Percentiles rank a stretch among this genome's conserved stretches.
phyloP scores from a whole-genome alignment of 2,888 invertebrate species.

The Drosophila sordidapex region DNA sequence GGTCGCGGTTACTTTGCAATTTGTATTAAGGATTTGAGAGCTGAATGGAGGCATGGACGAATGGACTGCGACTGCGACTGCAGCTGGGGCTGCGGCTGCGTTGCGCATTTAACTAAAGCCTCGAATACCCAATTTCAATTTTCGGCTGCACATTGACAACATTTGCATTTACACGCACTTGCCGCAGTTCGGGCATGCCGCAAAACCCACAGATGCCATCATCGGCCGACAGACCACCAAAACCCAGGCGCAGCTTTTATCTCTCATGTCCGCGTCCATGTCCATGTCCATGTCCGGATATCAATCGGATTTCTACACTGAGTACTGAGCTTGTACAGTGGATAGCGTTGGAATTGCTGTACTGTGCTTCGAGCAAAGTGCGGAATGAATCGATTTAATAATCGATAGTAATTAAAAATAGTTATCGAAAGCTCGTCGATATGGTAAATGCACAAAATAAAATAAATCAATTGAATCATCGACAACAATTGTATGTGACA shows the following conservation, averaged over 20 bases:
- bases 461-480: neutral
- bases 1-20: slow-evolving; percentile 83
- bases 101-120: slow-evolving; percentile 65
- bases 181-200: slow-evolving; percentile 67
- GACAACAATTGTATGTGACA: neutral
- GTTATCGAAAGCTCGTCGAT: neutral
- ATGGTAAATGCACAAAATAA: neutral
- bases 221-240: slow-evolving; percentile 12
- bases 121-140: slow-evolving; percentile 63
- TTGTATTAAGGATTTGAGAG: slow-evolving; percentile 76
- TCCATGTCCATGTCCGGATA: slow-evolving; percentile 30
- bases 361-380: neutral
- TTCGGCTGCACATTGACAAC: slow-evolving; percentile 72
- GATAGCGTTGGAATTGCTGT: neutral
- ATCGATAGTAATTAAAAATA: neutral
- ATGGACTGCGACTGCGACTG: slow-evolving; percentile 8
- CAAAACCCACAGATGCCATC: slow-evolving; percentile 44
- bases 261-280: slow-evolving; percentile 4
- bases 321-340: slow-evolving; percentile 30
- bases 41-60: slow-evolving; percentile 42
- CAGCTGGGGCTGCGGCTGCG: slow-evolving; percentile 46
- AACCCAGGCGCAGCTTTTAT: slow-evolving; percentile 5
- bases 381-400: neutral
- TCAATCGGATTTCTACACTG: slow-evolving; percentile 58
- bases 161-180: slow-evolving; percentile 78